Evolutionary conservation across 1,140 invertebrate genomes (phyloP).

Genomic region (Drosophila pallidifrons): DNA sequence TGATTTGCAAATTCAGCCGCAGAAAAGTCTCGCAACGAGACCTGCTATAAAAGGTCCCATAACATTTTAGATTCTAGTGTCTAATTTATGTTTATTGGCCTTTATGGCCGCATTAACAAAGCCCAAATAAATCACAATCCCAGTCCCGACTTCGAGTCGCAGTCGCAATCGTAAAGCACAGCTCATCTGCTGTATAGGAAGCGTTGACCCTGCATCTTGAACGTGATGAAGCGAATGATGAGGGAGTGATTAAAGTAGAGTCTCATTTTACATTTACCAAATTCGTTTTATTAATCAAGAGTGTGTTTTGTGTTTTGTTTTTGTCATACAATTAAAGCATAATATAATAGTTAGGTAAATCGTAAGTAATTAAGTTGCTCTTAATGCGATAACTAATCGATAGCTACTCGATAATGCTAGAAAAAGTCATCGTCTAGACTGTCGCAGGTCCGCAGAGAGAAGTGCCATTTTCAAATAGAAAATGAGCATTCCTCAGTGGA

Average conservation of each 20-base stretch:
- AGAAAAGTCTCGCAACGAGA: slow-evolving; percentile 13
- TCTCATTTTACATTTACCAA: slow-evolving; percentile 55
- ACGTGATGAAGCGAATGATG: background rate
- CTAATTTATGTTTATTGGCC: slow-evolving; percentile 72
- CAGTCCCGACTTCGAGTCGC: background rate
- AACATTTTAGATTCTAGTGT: slow-evolving; percentile 31
- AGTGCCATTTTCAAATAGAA: slow-evolving; percentile 65
- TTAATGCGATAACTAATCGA: slow-evolving; percentile 36
- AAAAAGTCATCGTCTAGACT: slow-evolving; percentile 34
- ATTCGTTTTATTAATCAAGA: slow-evolving; percentile 76
- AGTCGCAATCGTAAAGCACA: background rate
- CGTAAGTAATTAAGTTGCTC: slow-evolving; percentile 43
- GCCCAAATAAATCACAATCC: slow-evolving; percentile 38
- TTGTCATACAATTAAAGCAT: slow-evolving; percentile 83
- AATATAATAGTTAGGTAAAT: slow-evolving; percentile 43
- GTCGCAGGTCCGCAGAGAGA: slow-evolving; percentile 72
- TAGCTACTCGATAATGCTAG: slow-evolving; percentile 4
- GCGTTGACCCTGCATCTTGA: background rate
- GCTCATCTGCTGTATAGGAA: no score
- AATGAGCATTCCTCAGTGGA: slow-evolving; percentile 79
- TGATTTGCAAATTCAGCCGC: slow-evolving; percentile 74
- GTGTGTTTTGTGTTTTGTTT: slow-evolving; percentile 38
- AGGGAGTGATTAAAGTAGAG: background rate
- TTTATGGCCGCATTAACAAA: slow-evolving; percentile 32
- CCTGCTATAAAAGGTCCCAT: slow-evolving; percentile 37